Evolutionary conservation across 30 jellyfish, hydroid and myxozoan species (phyloP).

Genomic region (Hydractinia symbiolongicarpus): DNA sequence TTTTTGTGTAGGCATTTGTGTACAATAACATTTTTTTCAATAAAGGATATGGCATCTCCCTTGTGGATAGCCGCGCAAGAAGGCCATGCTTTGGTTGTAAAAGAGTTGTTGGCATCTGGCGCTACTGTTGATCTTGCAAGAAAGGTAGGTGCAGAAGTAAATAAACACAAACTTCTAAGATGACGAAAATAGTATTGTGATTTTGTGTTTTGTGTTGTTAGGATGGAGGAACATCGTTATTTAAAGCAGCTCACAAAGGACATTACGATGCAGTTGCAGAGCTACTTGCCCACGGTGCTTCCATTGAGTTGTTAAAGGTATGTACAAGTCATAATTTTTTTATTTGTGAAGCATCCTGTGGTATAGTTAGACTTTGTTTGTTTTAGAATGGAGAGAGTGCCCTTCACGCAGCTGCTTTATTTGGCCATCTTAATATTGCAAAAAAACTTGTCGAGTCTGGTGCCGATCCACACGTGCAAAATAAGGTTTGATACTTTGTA

Average conservation of each 20-base stretch:
- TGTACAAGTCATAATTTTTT: not conserved
- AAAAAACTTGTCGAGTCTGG: conserved; percentile 92
- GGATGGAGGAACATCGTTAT: conserved; percentile 92
- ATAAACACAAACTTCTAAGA: not conserved
- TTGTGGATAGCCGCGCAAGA: conserved; percentile 92
- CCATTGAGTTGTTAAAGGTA: conserved; percentile 70
- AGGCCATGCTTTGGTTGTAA: conserved; percentile 87
- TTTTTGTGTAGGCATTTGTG: not conserved
- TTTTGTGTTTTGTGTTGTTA: not conserved
- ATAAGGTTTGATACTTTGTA: conserved; percentile 42
- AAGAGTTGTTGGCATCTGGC: conserved; percentile 62
- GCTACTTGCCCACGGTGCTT: conserved; percentile 67
- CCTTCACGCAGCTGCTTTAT: conserved; percentile 82
- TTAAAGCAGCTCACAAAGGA: conserved; percentile 89
- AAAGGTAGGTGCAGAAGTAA: conserved; percentile 44
- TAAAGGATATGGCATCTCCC: conserved; percentile 85
- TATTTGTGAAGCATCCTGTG: not conserved
- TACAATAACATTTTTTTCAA: not conserved
- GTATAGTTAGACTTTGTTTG: not conserved
- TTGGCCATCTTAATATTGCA: conserved; percentile 74
- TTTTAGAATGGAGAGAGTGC: conserved; percentile 93
- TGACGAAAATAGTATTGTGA: not conserved
- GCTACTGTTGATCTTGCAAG: conserved; percentile 88
- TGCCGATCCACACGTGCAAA: conserved; percentile 88
- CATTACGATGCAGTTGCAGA: conserved; percentile 71